Percentiles rank a stretch among this genome's conserved stretches.
Conservation (phyloP, 2,797 vertebrate species). For the Gallinago nigripennis region DNA sequence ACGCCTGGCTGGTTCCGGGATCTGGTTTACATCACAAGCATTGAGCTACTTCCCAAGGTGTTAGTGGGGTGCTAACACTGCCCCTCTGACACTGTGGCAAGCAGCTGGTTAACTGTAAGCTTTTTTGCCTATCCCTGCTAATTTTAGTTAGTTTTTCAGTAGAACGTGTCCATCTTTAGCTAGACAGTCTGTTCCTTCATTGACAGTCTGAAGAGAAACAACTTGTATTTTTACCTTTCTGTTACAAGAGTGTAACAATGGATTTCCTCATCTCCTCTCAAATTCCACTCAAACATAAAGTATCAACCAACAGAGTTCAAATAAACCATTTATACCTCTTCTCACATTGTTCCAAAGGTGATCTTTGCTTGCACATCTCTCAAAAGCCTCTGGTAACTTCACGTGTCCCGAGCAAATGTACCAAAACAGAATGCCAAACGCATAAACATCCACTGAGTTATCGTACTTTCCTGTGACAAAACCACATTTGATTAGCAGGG, state of each 20-base stretch:
- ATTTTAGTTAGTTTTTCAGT: background rate
- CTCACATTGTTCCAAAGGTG: constrained; percentile 98
- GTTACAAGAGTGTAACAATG: background rate
- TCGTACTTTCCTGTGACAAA: constrained; percentile 91
- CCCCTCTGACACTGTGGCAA: background rate
- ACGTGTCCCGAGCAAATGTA: constrained; percentile 96
- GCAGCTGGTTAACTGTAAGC: background rate
- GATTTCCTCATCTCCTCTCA: background rate
- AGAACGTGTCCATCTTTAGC: background rate
- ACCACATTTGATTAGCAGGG: background rate
- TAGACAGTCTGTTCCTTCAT: no score
- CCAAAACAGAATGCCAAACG: constrained; percentile 99
- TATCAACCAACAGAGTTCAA: background rate
- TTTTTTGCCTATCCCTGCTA: background rate
- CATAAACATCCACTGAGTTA: constrained; percentile 97
- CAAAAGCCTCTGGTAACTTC: constrained; percentile 96
- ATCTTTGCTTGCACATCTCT: constrained; percentile 97
- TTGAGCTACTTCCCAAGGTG: rapidly evolving
- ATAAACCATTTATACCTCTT: constrained; percentile 82
- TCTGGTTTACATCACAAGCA: background rate
- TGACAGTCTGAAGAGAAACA: background rate
- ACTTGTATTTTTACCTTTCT: background rate
- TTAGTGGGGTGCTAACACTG: background rate
- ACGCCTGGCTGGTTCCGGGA: background rate
- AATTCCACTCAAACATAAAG: background rate